These are phyloP conservation scores for Netelia virgata DNA, from an alignment of 2,888 invertebrate species.

Conservation along the genomic window DNA sequence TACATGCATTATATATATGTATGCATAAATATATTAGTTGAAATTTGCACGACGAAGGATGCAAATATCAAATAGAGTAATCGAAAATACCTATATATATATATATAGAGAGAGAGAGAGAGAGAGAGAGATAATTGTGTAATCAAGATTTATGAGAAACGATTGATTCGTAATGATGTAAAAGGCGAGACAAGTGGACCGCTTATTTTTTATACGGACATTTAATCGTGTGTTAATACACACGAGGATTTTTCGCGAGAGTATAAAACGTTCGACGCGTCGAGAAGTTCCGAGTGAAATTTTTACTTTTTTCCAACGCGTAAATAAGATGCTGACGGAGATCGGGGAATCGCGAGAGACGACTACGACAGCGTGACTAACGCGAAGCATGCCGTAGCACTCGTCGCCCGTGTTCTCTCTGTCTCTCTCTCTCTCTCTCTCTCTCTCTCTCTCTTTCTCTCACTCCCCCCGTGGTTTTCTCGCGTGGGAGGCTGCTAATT, in stretches of 20 bases:
- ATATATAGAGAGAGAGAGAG: too few relatives aligned
- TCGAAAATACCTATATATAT: slow-evolving; percentile 8
- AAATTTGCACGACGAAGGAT: slow-evolving; percentile 7
- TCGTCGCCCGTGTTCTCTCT: slow-evolving; percentile 15
- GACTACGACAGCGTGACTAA: slow-evolving; percentile 68
- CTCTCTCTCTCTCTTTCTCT: slow-evolving; percentile 12
- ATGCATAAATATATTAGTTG: background rate
- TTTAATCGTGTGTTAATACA: background rate
- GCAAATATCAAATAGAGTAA: background rate
- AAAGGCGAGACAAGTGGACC: background rate
- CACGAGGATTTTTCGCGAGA: background rate
- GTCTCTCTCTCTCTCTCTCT: too few relatives aligned
- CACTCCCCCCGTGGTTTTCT: slow-evolving; percentile 22
- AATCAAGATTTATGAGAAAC: slow-evolving; percentile 24
- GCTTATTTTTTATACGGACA: too few relatives aligned
- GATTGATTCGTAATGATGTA: slow-evolving; percentile 28
- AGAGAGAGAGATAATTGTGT: background rate
- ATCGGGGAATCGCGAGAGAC: slow-evolving; percentile 15
- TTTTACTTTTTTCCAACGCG: slow-evolving; percentile 26
- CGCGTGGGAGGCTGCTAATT: slow-evolving; percentile 83
- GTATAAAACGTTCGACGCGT: background rate
- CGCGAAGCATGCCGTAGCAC: slow-evolving; percentile 63
- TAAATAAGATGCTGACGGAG: slow-evolving; percentile 44
- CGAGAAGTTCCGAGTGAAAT: background rate
- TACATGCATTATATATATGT: background rate